Evolutionary conservation across 2,888 invertebrate genomes (phyloP), one percentile per base, ranked within the genome.

Genomic region (Catocala fraxini): DNA sequence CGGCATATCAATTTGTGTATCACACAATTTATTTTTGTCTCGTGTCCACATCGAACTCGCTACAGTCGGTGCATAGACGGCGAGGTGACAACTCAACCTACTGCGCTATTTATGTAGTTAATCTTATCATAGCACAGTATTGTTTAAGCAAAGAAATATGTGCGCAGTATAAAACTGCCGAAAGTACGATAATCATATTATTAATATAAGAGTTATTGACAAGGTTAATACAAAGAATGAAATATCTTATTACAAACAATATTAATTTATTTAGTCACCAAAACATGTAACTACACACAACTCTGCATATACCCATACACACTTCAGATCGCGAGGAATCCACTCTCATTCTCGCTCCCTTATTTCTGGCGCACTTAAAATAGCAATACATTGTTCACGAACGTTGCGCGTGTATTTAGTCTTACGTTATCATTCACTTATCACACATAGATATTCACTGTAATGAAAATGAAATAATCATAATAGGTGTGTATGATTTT

Each of bases 221-320:
- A 39, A 9, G 35, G 35, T 6, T 41, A 5, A 25, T 9, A 12
- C 4, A n/a, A 45, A 25, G 0, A 73, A 71, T 71, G 42, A 75
- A 70, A 70, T 47, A 57, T 9, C 11, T 70, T 0, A 53, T 13
- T 87, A 88, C 69, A 87, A 89, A 88, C 87, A 86, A 79, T 80
- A 82, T 87, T 86, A 84, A 85, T 88, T 88, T 88, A 88, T 86
- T 87, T 77, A 68, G 63, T 79, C 70, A 79, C 78, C 64, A 63
- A 80, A 78, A 79, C 55, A 42, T 52, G 56, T 73, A 65, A 67
- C 57, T 61, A 65, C 67, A 81, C 77, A 81, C 80, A 73, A 69
- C 63, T 72, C 63, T 70, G 65, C 71, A 74, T 74, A 68, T 75
- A 47, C 61, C 52, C 84, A 83, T 61, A 64, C 84, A 84, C 71